Percentiles rank a stretch among this genome's conserved stretches.
These are phyloP conservation scores for Volucella inflata DNA, from an alignment of 2,888 invertebrate species.

Conservation along the genomic window DNA sequence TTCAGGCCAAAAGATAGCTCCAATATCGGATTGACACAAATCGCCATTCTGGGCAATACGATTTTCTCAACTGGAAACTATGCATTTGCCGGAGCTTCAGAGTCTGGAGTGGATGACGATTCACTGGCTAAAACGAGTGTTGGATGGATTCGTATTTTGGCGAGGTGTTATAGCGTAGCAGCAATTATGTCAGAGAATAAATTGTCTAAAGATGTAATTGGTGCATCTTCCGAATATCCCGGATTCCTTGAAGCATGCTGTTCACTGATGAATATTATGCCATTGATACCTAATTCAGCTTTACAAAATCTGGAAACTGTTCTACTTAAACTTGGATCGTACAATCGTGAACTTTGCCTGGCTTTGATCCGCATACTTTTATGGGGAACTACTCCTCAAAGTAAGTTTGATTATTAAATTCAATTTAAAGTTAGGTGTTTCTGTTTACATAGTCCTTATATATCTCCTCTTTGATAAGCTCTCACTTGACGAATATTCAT, in stretches of 20 bases:
- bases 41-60: slow-evolving; percentile 92
- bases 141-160: slow-evolving; percentile 93
- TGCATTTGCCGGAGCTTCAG: slow-evolving; percentile 57
- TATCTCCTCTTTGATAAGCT: too few species aligned
- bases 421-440: too few species aligned
- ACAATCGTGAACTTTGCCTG: slow-evolving; percentile 86
- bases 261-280: slow-evolving; percentile 89
- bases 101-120: slow-evolving; percentile 81
- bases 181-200: slow-evolving; percentile 81
- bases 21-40: slow-evolving; percentile 94
- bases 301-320: slow-evolving; percentile 88
- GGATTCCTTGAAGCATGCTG: slow-evolving; percentile 89
- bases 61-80: slow-evolving; percentile 87
- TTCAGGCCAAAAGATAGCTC: slow-evolving; percentile 93
- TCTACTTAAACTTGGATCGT: slow-evolving; percentile 88
- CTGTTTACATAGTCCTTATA: too few species aligned
- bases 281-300: slow-evolving; percentile 85
- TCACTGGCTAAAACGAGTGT: slow-evolving; percentile 86
- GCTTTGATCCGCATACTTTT: slow-evolving; percentile 86
- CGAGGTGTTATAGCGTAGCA: slow-evolving; percentile 89
- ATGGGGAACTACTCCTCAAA: slow-evolving; percentile 85
- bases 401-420: slow-evolving; percentile 76
- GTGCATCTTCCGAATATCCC: slow-evolving; percentile 87
- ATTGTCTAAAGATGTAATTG: slow-evolving; percentile 84
- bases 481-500: too few species aligned